These are phyloP conservation scores for Rhabdomys pumilio DNA, from an alignment of 2,797 vertebrate species.

Conservation along the genomic window DNA sequence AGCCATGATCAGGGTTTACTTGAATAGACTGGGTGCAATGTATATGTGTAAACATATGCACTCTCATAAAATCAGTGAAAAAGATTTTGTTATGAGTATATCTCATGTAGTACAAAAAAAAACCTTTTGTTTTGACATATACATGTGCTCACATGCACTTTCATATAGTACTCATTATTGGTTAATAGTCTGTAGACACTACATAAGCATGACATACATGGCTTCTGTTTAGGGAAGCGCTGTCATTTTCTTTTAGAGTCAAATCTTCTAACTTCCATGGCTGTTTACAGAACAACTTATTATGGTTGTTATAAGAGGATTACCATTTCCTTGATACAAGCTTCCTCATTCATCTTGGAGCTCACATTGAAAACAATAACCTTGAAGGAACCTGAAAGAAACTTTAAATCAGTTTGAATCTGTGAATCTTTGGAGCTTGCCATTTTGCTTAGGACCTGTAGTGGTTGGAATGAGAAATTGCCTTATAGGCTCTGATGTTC, in stretches of 20 bases:
- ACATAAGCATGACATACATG: not conserved
- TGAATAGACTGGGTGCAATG: not conserved
- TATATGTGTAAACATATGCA: not conserved
- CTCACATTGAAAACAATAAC: not conserved
- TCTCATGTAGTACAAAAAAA: slow-evolving; percentile 52
- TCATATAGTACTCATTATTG: not conserved
- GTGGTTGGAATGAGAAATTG: not conserved
- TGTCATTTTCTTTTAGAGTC: not conserved
- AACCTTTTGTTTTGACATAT: slow-evolving; percentile 61
- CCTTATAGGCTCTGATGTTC: not conserved
- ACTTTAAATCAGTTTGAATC: not conserved
- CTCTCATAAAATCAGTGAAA: slow-evolving; percentile 32
- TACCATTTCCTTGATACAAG: not conserved
- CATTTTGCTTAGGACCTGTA: not conserved
- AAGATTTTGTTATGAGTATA: slow-evolving; percentile 54
- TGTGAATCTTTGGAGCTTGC: not conserved
- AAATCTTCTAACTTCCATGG: not conserved
- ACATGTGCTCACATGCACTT: not conserved
- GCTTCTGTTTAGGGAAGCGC: not conserved
- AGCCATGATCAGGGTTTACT: not conserved
- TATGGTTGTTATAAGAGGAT: not conserved
- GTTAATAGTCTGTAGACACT: not conserved
- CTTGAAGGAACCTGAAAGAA: not conserved
- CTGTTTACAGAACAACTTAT: not conserved
- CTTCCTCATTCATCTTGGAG: not conserved